Percentiles rank a stretch among this genome's conserved stretches.
These are phyloP conservation scores for Phylloscopus collybita DNA, from an alignment of 2,797 vertebrate species.

Conservation along the genomic window DNA sequence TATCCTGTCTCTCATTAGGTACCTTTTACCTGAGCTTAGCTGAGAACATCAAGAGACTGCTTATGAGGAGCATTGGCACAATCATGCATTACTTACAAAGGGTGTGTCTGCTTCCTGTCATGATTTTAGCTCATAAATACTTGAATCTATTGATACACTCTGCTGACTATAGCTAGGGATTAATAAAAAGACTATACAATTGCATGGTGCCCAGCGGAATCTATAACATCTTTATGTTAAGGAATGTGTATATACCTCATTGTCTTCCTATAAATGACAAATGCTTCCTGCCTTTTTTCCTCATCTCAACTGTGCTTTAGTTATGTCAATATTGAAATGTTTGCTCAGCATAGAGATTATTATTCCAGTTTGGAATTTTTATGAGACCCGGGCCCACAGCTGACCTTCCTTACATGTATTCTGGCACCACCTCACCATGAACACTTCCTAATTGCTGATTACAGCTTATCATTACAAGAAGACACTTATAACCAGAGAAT, in stretches of 20 bases:
- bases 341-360: slow-evolving; percentile 57
- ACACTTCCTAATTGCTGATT: slow-evolving; percentile 44
- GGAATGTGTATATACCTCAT: neutral
- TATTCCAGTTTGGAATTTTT: slow-evolving; percentile 57
- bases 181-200: slow-evolving; percentile 26
- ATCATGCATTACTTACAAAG: neutral
- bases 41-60: neutral
- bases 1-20: neutral
- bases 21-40: neutral
- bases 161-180: neutral
- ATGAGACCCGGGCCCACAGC: neutral
- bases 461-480: slow-evolving; percentile 46
- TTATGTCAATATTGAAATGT: slow-evolving; percentile 53
- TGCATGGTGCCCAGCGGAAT: slow-evolving; percentile 21
- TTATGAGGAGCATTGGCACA: neutral
- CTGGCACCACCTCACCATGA: neutral
- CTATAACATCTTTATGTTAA: slow-evolving; percentile 28
- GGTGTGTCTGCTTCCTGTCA: slow-evolving; percentile 14
- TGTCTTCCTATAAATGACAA: slow-evolving; percentile 56
- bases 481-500: slow-evolving; percentile 41
- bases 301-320: slow-evolving; percentile 34
- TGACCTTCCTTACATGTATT: slow-evolving; percentile 50
- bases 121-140: slow-evolving; percentile 22
- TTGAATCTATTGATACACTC: slow-evolving; percentile 17
- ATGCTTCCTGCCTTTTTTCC: slow-evolving; percentile 3